These are phyloP conservation scores for Halcyon badia DNA, from an alignment of 2,797 vertebrate genomes.

Conservation along the genomic window DNA sequence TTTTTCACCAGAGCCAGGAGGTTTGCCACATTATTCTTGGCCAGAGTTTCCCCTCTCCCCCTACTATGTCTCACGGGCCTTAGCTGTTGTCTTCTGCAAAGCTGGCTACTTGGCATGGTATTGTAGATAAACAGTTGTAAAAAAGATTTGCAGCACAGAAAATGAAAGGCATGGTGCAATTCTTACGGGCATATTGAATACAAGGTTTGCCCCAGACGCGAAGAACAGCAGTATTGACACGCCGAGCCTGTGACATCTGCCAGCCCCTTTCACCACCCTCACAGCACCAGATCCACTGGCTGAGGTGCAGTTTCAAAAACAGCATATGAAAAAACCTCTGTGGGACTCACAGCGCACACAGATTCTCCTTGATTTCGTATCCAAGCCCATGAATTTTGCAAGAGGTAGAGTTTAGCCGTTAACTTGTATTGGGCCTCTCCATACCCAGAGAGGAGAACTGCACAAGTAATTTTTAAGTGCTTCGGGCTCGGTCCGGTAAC, in stretches of 20 bases:
- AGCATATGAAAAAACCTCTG: not conserved
- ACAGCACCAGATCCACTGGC: not conserved
- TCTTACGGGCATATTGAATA: not conserved
- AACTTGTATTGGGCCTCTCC: not conserved
- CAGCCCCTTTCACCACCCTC: not conserved
- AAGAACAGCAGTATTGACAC: not conserved
- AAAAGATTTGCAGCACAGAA: not conserved
- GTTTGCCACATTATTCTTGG: slow-evolving; percentile 14
- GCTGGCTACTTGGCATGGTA: not conserved
- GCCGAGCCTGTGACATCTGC: not conserved
- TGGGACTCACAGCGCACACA: not conserved
- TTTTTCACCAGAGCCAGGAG: not conserved
- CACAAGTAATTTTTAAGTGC: not conserved
- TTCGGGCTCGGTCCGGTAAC: not conserved
- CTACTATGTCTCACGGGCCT: not conserved
- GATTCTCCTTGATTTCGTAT: not conserved
- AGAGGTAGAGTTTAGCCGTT: slow-evolving; percentile 29
- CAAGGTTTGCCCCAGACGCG: not conserved
- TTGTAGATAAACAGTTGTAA: not conserved
- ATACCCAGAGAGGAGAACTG: not conserved
- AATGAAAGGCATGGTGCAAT: not conserved
- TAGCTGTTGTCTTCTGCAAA: slow-evolving; percentile 14
- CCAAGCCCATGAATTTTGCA: slow-evolving; percentile 21
- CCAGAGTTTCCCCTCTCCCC: not conserved
- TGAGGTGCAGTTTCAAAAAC: not conserved